These are phyloP conservation scores for Condylura cristata DNA, from an alignment of 2,113 vertebrate species.

Conservation along the genomic window DNA sequence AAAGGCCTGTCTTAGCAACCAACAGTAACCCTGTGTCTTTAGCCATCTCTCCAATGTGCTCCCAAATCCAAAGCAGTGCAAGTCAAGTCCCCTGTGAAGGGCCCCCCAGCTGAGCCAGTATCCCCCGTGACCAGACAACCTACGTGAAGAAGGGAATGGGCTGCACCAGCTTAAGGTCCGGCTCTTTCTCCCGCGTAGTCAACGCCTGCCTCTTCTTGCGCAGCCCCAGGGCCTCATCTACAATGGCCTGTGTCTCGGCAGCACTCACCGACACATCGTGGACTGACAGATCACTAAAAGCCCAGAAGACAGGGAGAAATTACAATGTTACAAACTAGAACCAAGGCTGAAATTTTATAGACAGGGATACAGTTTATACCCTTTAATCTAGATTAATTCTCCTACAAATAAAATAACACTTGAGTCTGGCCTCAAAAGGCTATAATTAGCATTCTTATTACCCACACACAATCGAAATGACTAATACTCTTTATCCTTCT, in stretches of 20 bases:
- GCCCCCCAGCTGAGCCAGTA: background rate
- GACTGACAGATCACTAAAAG: constrained; percentile 92
- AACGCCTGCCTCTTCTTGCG: constrained; percentile 91
- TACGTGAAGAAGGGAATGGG: constrained; percentile 93
- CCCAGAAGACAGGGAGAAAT: background rate
- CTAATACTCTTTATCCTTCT: constrained; percentile 15
- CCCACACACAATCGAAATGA: background rate
- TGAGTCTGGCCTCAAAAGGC: background rate
- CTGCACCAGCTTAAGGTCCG: constrained; percentile 92
- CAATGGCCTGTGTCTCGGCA: constrained; percentile 89
- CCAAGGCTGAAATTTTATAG: background rate
- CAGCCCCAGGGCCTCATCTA: constrained; percentile 94
- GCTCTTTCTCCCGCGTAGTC: constrained; percentile 87
- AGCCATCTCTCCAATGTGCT: background rate
- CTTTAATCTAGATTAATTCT: constrained; percentile 31
- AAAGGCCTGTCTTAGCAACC: background rate
- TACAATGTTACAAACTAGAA: background rate
- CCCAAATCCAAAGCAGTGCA: background rate
- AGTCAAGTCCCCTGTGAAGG: background rate
- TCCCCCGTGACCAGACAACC: constrained; percentile 60
- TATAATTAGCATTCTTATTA: constrained; percentile 28
- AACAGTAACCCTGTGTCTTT: fast-evolving
- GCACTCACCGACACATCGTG: constrained; percentile 92
- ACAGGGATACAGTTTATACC: background rate
- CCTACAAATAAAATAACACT: constrained; percentile 48